Evolutionary conservation across 2,113 vertebrate genomes (phyloP).

Genomic region (Bubo scandiacus): DNA sequence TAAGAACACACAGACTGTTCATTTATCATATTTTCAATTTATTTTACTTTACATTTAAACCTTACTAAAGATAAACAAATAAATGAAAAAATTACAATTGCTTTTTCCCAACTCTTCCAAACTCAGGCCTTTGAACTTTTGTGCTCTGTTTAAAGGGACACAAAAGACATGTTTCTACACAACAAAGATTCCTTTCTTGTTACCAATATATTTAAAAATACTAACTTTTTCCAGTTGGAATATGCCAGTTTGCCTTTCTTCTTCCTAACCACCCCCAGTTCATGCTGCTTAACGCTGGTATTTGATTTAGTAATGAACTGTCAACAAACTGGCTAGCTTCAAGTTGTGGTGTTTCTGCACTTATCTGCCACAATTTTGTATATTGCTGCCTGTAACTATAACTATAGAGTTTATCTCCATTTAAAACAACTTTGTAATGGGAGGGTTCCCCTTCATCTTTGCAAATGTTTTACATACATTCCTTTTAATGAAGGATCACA

Average conservation of each 20-base stretch:
- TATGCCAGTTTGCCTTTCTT: background rate
- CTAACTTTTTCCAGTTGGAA: background rate
- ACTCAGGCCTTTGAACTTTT: background rate
- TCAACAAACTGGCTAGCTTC: background rate
- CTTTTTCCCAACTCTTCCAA: background rate
- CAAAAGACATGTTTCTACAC: background rate
- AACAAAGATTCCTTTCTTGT: conserved; percentile 25
- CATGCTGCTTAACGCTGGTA: background rate
- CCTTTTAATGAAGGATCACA: background rate
- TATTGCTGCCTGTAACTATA: background rate
- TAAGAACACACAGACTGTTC: background rate
- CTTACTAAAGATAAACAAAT: background rate
- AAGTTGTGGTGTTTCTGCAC: background rate
- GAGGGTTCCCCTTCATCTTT: background rate
- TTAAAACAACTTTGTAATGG: background rate
- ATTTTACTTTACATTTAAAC: conserved; percentile 10
- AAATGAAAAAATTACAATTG: background rate
- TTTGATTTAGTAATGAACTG: background rate
- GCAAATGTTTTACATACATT: background rate
- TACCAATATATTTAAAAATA: background rate
- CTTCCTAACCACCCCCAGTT: background rate
- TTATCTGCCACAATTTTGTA: background rate
- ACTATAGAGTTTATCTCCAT: background rate
- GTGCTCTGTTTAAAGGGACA: background rate
- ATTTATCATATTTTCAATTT: background rate